Base-by-base conservation (phyloP, 2,797 vertebrate genomes). In the Anniella stebbinsi region DNA sequence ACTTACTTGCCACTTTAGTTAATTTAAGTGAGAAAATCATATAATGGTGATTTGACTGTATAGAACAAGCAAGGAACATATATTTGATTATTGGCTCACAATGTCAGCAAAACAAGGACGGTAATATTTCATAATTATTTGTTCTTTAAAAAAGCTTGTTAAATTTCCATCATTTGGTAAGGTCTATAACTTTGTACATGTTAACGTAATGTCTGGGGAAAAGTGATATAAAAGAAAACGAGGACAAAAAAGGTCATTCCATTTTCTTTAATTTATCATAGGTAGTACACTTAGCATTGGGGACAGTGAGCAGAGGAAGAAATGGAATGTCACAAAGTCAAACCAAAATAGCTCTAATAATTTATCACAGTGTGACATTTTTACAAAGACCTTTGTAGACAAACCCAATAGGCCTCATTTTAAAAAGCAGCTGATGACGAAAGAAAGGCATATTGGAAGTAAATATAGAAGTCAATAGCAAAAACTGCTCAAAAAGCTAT, bases 381-480 rank as follows among this genome's bases (percentile, higher is more conserved):
- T 75, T 72, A 51, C 38, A 90, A 1, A 85, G 90, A 76, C 83
- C 63, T 86, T 89, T 77, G 69, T 92, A 77, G 92, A 70, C 45
- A 90, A 95, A 51, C 30, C 88, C 87, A 90, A 80, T 93, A 90
- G 77, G 86, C 73, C 87, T 81, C 3, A 89, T 63, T 95, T 92
- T 84, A 92, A 91, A 83, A 95, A 93, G 57, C 85, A 91, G 45
- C 72, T 80, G 81, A 45, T 87, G 92, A 88, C 69, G 93, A 84
- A 90, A 88, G 87, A 83, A n/a, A 73, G 54, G 23, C 23, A 12
- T 45, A 57, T 57, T 70, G 48, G n/a, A 78, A 94, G 85, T 63
- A 57, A 92, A 88, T 88, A 88, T 81, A 88, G 83, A 92, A 89
- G 72, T 38, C 89, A 88, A 83, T 84, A 84, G 69, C 60, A 87